These are phyloP conservation scores for Boleophthalmus pectinirostris DNA, from an alignment of 2,113 vertebrate species.

Conservation along the genomic window DNA sequence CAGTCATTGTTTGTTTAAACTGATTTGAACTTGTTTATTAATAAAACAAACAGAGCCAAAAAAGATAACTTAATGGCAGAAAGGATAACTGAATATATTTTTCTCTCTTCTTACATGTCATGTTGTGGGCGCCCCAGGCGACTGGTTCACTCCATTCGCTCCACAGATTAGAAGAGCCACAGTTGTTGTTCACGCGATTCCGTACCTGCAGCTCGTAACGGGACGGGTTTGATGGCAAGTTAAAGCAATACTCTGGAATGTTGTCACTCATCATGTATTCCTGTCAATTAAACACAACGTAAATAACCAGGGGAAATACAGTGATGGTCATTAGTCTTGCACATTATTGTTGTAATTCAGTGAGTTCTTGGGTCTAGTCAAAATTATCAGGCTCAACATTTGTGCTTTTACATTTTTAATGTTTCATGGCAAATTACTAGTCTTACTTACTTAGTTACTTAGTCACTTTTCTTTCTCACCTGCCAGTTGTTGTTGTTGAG, in stretches of 20 bases:
- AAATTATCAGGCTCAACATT: too few relatives aligned
- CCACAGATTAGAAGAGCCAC: conserved; percentile 57
- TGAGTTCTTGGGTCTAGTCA: too few relatives aligned
- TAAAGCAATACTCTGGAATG: conserved; percentile 37
- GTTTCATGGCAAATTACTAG: too few relatives aligned
- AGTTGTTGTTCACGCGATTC: not conserved
- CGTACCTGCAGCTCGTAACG: conserved; percentile 67
- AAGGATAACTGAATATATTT: too few relatives aligned
- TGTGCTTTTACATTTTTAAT: too few relatives aligned
- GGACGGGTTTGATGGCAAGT: conserved; percentile 49
- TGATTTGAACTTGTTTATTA: too few relatives aligned
- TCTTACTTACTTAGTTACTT: too few relatives aligned
- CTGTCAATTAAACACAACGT: conserved; percentile 30
- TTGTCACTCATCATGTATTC: accelerated
- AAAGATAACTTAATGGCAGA: not conserved
- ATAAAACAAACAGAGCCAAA: not conserved
- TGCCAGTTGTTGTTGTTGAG: conserved; percentile 40
- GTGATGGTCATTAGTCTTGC: too few relatives aligned
- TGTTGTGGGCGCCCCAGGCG: conserved; percentile 59
- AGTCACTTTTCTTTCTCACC: conserved; percentile 8
- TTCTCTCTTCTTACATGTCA: conserved; percentile 32
- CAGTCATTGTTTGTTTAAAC: too few relatives aligned
- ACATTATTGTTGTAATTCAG: too few relatives aligned
- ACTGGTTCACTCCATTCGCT: conserved; percentile 73
- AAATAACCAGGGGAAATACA: too few relatives aligned